Conservation (phyloP, 2,888 invertebrate species). For the Cybosia mesomella region DNA sequence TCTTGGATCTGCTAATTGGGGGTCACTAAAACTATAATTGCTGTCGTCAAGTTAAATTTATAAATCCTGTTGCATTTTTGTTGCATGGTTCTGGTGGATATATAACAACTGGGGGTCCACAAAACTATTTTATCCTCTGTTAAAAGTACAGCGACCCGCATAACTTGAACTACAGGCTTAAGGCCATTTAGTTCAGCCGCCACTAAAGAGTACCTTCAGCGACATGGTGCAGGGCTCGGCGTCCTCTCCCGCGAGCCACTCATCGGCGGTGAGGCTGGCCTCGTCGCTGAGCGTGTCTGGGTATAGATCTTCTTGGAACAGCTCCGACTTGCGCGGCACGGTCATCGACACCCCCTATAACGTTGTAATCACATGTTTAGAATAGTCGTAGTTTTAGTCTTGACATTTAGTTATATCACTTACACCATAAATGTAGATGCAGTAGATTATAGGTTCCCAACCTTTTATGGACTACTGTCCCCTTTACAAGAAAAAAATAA, state of each 20-base stretch:
- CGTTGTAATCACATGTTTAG: no score
- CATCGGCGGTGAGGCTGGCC: conserved; percentile 95
- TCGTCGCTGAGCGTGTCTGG: conserved; percentile 97
- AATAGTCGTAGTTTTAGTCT: no score
- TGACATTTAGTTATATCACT: no score
- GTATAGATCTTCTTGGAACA: conserved; percentile 98
- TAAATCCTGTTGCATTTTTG: no score
- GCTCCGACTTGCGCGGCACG: conserved; percentile 98
- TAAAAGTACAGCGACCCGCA: not conserved
- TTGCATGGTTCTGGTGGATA: not conserved
- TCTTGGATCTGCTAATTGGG: no score
- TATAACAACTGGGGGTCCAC: not conserved
- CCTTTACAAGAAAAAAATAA: no score
- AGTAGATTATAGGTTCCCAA: no score
- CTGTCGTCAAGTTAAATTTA: no score
- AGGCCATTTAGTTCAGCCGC: not conserved
- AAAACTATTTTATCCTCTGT: not conserved
- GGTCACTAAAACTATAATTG: not conserved
- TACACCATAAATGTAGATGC: no score
- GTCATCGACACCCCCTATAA: conserved; percentile 96
- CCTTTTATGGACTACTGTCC: no score
- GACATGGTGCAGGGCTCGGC: conserved; percentile 97
- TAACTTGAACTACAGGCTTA: not conserved
- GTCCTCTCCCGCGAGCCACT: conserved; percentile 96
- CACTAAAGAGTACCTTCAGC: conserved; percentile 89